Conservation (phyloP, 2,113 vertebrate species). For the Cygnus buccinator region DNA sequence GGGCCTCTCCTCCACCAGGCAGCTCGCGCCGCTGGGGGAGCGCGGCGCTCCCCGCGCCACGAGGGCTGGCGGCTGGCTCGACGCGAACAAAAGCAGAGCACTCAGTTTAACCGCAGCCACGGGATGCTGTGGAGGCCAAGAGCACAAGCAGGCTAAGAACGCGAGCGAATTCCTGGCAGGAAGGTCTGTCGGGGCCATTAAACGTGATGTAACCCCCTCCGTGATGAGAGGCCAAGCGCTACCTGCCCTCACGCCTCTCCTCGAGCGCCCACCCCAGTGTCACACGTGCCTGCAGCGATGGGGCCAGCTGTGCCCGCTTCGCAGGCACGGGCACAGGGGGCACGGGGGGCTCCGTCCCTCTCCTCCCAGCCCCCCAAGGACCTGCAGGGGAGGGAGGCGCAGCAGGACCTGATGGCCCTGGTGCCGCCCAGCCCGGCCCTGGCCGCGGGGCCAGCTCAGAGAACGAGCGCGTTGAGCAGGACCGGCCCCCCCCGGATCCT, state of each 20-base stretch:
- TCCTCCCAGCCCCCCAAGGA: background rate
- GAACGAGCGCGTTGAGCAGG: background rate
- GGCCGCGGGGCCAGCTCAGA: background rate
- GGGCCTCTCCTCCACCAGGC: background rate
- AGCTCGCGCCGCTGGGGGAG: background rate
- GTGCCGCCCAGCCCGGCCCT: too few relatives aligned
- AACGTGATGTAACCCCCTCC: background rate
- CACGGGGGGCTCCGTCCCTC: background rate
- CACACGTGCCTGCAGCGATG: background rate
- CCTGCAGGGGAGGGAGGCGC: background rate
- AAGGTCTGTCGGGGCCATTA: background rate
- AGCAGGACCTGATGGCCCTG: background rate
- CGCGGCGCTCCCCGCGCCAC: background rate
- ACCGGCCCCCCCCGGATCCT: background rate
- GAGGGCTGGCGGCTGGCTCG: background rate
- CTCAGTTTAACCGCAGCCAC: background rate
- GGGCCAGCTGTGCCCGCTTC: background rate
- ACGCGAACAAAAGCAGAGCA: conserved; percentile 1
- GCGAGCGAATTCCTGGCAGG: background rate
- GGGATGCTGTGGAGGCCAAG: background rate
- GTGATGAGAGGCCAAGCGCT: background rate
- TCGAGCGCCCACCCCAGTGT: background rate
- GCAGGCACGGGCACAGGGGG: background rate
- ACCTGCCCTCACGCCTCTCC: background rate
- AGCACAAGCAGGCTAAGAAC: background rate